Evolutionary conservation across 2,888 invertebrate genomes (phyloP).

Genomic region (Taenaris catops): DNA sequence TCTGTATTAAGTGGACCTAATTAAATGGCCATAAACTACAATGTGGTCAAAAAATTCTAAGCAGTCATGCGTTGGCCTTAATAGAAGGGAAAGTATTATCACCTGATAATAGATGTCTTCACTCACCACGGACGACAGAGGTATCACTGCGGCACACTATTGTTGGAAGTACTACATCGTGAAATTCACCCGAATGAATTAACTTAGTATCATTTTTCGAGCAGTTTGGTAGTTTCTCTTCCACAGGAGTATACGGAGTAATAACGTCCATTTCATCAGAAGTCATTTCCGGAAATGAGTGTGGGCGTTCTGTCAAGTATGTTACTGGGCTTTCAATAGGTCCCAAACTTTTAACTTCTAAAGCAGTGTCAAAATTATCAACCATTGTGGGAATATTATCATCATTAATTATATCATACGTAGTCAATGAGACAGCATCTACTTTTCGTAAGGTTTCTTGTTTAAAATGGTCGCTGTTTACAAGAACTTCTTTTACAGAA

Average conservation of each 20-base stretch:
- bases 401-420: too few relatives aligned
- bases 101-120: conserved; percentile 79
- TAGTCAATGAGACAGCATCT: too few relatives aligned
- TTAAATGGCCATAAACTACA: conserved; percentile 31
- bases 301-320: conserved; percentile 5
- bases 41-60: conserved; percentile 33
- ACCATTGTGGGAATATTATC: conserved; percentile 12
- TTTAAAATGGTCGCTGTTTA: conserved; percentile 5
- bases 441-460: background rate
- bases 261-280: conserved; percentile 65
- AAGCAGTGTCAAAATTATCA: conserved; percentile 6
- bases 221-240: conserved; percentile 26
- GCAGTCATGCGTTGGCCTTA: conserved; percentile 68
- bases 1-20: too few relatives aligned
- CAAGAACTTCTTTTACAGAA: conserved; percentile 35
- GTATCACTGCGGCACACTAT: conserved; percentile 62
- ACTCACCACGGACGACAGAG: conserved; percentile 75
- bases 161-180: conserved; percentile 69
- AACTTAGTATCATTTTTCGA: conserved; percentile 38
- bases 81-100: conserved; percentile 69
- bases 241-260: conserved; percentile 40
- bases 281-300: conserved; percentile 29
- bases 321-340: conserved; percentile 7
- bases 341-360: conserved; percentile 9
- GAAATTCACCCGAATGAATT: conserved; percentile 75